Evolutionary conservation across 2,113 vertebrate genomes (phyloP).

Genomic region (Apodemus sylvaticus): DNA sequence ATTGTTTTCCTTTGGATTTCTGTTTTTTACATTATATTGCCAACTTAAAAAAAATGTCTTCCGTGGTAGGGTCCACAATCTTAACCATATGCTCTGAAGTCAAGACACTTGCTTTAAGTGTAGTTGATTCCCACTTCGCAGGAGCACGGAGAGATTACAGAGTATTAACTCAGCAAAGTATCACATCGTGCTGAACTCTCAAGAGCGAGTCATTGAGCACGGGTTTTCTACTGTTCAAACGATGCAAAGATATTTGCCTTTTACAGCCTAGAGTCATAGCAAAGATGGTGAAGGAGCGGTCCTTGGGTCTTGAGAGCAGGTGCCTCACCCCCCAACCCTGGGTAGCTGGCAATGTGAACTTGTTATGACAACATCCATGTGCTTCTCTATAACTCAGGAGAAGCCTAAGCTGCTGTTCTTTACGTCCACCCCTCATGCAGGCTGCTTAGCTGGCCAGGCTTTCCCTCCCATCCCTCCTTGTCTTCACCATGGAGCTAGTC

Average conservation of each 20-base stretch:
- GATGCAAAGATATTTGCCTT: not conserved
- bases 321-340: no score
- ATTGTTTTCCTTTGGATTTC: not conserved
- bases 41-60: not conserved
- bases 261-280: not conserved
- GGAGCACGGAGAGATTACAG: not conserved
- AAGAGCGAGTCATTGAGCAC: not conserved
- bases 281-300: no score
- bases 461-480: no score
- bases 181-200: not conserved
- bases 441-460: no score
- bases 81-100: not conserved
- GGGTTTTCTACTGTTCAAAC: not conserved
- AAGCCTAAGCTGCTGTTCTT: no score
- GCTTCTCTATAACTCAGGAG: no score
- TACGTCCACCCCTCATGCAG: no score
- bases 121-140: not conserved
- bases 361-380: no score
- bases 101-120: not conserved
- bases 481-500: no score
- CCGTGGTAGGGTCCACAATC: not conserved
- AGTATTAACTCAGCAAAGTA: not conserved
- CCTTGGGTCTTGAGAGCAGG: no score
- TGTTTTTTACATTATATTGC: not conserved
- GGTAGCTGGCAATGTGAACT: no score